A percentile compares a stretch with the other conserved stretches of the same genome.
Evolutionary conservation across 2,113 vertebrate genomes (phyloP).

Genomic region (Montifringilla adamsi): DNA sequence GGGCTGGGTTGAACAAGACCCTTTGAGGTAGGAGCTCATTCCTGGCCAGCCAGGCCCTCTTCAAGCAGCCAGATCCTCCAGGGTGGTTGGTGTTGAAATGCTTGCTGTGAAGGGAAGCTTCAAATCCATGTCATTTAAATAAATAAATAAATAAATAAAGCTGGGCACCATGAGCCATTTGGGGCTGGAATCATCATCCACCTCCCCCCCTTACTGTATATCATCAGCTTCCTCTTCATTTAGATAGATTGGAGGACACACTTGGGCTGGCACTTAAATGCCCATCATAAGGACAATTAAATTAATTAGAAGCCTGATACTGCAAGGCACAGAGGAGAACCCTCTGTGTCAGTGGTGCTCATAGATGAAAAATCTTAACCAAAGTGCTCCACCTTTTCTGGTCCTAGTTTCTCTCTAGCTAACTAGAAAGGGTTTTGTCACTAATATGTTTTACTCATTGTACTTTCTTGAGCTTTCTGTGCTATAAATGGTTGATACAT

Average conservation of each 20-base stretch:
- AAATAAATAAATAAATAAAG: background rate
- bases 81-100: background rate
- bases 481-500: background rate
- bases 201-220: background rate
- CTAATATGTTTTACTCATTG: background rate
- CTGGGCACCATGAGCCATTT: background rate
- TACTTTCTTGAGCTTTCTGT: background rate
- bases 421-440: background rate
- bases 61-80: fast-evolving
- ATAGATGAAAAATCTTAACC: background rate
- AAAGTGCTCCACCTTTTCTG: background rate
- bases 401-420: background rate
- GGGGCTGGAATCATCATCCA: background rate
- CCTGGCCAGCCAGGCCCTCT: background rate
- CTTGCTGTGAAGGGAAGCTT: background rate
- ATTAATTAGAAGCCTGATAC: background rate
- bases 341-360: background rate
- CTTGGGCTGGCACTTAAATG: background rate
- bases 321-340: background rate
- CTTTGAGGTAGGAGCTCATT: background rate
- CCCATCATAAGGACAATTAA: background rate
- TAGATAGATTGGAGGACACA: background rate
- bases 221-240: background rate
- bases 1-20: background rate
- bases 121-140: background rate